Percentiles rank a stretch among this genome's conserved stretches.
phyloP scores from a whole-genome alignment of 2,113 vertebrate genomes.

The Chrysemys picta region DNA sequence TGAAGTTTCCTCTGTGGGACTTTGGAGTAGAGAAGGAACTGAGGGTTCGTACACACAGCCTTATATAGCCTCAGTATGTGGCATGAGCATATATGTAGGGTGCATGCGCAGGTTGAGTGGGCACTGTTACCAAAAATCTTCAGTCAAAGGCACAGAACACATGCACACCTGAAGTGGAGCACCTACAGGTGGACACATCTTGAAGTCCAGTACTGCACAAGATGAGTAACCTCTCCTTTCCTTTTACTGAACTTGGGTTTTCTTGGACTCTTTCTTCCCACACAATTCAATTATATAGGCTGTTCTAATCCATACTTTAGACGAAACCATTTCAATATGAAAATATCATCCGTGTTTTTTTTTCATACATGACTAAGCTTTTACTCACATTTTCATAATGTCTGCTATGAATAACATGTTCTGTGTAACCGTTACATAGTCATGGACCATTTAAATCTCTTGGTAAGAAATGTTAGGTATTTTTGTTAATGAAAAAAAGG shows the following conservation, averaged over 20 bases:
- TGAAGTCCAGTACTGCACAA: not conserved
- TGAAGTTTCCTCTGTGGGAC: not conserved
- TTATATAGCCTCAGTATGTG: not conserved
- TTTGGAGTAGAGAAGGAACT: not conserved
- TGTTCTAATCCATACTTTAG: not conserved
- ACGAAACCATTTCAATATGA: not conserved
- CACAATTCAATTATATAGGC: not conserved
- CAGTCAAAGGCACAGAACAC: not conserved
- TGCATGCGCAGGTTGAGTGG: not conserved
- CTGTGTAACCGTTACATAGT: not conserved
- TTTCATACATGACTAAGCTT: not conserved
- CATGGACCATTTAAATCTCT: not conserved
- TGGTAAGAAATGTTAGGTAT: fast-evolving
- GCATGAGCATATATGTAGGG: not conserved
- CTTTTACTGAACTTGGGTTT: not conserved
- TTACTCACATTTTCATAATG: not conserved
- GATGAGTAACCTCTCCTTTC: not conserved
- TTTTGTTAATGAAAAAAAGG: not conserved
- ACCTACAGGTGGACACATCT: not conserved
- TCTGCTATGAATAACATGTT: fast-evolving
- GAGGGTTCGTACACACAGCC: not conserved
- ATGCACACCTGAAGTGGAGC: not conserved
- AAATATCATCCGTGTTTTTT: not conserved
- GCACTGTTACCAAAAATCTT: not conserved
- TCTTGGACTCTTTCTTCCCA: not conserved